Percentiles rank a stretch among this genome's conserved stretches.
Evolutionary conservation across 2,888 invertebrate genomes (phyloP).

Genomic region (Eutolmus rufibarbis): DNA sequence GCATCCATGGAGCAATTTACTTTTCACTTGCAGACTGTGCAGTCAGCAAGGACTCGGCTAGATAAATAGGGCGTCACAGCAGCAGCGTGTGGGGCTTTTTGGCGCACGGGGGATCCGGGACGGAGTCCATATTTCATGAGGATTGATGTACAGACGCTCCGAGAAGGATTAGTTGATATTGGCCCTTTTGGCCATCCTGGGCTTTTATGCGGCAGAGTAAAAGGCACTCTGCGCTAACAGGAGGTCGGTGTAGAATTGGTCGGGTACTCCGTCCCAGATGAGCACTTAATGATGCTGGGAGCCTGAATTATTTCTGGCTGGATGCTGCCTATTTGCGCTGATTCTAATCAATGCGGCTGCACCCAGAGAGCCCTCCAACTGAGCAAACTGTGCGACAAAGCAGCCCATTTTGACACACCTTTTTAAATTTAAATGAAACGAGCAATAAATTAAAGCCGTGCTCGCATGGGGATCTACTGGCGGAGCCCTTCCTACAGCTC

Average conservation of each 20-base stretch:
- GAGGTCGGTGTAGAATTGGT: neutral
- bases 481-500: neutral
- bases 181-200: neutral
- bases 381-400: neutral
- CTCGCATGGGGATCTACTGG: neutral
- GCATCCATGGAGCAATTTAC: constrained; percentile 12
- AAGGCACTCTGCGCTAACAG: neutral
- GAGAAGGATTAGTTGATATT: neutral
- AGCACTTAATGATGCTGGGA: neutral
- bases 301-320: neutral
- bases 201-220: neutral
- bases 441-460: neutral
- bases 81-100: neutral
- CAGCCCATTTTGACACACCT: neutral
- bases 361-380: neutral
- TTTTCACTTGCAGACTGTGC: neutral
- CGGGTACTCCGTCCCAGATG: neutral
- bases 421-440: neutral
- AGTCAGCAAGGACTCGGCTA: neutral
- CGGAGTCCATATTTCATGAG: constrained; percentile 15
- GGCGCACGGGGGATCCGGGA: neutral
- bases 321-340: neutral
- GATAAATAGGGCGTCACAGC: constrained; percentile 1
- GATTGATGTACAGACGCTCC: constrained; percentile 12
- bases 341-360: neutral